These are phyloP conservation scores for Progne subis DNA, from an alignment of 2,113 vertebrate species.

Conservation along the genomic window DNA sequence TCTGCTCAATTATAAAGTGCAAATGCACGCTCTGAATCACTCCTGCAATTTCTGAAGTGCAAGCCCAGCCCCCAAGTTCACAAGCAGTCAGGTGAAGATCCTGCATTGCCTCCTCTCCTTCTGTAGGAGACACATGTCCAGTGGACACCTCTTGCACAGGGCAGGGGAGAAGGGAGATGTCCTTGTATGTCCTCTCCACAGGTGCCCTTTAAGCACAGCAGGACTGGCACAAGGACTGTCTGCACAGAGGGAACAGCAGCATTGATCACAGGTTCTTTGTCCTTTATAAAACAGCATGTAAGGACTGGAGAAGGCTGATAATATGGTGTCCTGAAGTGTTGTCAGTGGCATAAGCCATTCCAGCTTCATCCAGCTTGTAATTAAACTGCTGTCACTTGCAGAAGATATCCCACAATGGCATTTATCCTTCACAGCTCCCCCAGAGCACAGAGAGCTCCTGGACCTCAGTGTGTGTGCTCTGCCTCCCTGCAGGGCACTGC, in stretches of 20 bases:
- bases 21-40: not conserved
- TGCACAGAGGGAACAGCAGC: not conserved
- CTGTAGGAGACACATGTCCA: not conserved
- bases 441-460: not conserved
- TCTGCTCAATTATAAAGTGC: not conserved
- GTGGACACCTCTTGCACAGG: not conserved
- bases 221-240: not conserved
- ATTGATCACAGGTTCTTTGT: not conserved
- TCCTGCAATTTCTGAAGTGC: not conserved
- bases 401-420: not conserved
- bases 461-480: not conserved
- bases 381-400: slow-evolving; percentile 34
- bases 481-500: not conserved
- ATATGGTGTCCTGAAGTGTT: not conserved
- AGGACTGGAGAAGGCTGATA: slow-evolving; percentile 7
- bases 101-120: not conserved
- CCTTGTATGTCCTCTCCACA: not conserved
- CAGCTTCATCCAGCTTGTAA: slow-evolving; percentile 5
- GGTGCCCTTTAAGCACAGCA: not conserved
- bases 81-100: not conserved
- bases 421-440: not conserved
- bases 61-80: not conserved
- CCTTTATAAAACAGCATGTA: not conserved
- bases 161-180: not conserved
- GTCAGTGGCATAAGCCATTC: slow-evolving; percentile 11